These are phyloP conservation scores for Prionailurus viverrinus DNA, from an alignment of 2,113 vertebrate genomes.

Conservation along the genomic window DNA sequence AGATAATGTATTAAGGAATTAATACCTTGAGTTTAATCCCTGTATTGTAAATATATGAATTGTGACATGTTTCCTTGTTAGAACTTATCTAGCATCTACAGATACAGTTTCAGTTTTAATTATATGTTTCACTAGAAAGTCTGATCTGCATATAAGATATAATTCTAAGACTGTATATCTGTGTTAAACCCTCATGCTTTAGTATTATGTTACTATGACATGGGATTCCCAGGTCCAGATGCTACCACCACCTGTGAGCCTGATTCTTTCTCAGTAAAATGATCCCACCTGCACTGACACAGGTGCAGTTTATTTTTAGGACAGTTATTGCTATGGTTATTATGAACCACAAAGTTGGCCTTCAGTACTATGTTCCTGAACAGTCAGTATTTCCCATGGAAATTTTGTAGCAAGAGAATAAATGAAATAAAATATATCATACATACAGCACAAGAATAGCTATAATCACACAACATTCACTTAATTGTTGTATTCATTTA, in stretches of 20 bases:
- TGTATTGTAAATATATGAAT: constrained; percentile 43
- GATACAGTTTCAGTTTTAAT: constrained; percentile 38
- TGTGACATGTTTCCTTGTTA: constrained; percentile 3
- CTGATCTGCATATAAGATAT: constrained; percentile 36
- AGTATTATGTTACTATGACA: not conserved
- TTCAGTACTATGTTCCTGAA: constrained; percentile 57
- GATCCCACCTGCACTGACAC: constrained; percentile 40
- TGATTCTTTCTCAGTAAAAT: constrained; percentile 54
- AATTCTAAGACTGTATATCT: constrained; percentile 54
- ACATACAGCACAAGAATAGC: not conserved
- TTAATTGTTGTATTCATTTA: constrained; percentile 47
- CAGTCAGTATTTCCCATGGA: constrained; percentile 22
- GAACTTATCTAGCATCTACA: constrained; percentile 53
- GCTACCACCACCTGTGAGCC: constrained; percentile 43
- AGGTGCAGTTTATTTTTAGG: constrained; percentile 72
- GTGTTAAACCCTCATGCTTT: not conserved
- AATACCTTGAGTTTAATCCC: constrained; percentile 41
- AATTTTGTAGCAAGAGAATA: constrained; percentile 67
- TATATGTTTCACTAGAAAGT: constrained; percentile 23
- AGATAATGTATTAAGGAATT: constrained; percentile 28
- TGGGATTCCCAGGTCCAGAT: constrained; percentile 41
- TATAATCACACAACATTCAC: constrained; percentile 14
- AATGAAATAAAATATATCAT: constrained; percentile 61
- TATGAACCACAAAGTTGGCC: constrained; percentile 49
- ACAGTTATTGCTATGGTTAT: constrained; percentile 78